Evolutionary conservation across 2,113 vertebrate genomes (phyloP).

Genomic region (Macquaria ambigua): DNA sequence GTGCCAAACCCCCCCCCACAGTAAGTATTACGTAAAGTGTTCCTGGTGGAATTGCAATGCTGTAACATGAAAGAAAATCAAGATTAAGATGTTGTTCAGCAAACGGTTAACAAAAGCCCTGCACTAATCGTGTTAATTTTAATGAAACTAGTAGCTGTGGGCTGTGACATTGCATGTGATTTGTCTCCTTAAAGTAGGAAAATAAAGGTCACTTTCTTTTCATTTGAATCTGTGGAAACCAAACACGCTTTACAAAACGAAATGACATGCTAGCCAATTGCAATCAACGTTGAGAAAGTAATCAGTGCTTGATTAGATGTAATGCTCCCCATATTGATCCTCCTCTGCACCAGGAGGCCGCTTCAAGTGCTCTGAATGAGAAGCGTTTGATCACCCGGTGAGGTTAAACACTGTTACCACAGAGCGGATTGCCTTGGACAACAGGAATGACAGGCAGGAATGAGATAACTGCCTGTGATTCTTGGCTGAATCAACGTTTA

Average conservation of each 20-base stretch:
- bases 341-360: constrained; percentile 51
- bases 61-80: background rate
- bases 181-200: constrained; percentile 21
- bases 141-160: constrained; percentile 1
- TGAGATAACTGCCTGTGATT: constrained; percentile 57
- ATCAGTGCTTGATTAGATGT: constrained; percentile 78
- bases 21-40: background rate
- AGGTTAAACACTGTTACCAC: constrained; percentile 70
- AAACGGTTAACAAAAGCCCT: background rate
- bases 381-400: constrained; percentile 64
- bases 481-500: constrained; percentile 36
- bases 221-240: constrained; percentile 65
- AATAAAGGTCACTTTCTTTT: constrained; percentile 60
- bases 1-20: background rate
- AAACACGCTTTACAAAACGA: constrained; percentile 59
- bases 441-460: constrained; percentile 46
- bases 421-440: constrained; percentile 51
- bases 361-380: constrained; percentile 59
- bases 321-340: constrained; percentile 72
- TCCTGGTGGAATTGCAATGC: background rate
- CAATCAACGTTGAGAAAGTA: constrained; percentile 73
- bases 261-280: constrained; percentile 62
- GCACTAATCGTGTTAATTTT: constrained; percentile 18
- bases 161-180: background rate
- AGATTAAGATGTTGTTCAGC: background rate